Conservation (phyloP, 2,113 vertebrate genomes). For the Clarias gariepinus region DNA sequence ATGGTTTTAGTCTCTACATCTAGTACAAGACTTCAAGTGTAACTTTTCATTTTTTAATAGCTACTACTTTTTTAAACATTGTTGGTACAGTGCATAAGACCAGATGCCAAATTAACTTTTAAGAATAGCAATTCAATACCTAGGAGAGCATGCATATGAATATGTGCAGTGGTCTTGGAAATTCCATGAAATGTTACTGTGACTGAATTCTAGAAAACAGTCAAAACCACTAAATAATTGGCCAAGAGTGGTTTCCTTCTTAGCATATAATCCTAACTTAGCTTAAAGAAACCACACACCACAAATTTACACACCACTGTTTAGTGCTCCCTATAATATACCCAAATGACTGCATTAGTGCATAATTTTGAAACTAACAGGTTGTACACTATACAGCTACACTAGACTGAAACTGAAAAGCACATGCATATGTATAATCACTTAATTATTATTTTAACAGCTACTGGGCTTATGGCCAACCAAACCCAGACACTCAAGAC, state of each 20-base stretch:
- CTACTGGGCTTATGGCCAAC: conserved; percentile 44
- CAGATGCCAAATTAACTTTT: not conserved
- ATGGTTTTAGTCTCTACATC: not conserved
- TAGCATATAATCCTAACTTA: not conserved
- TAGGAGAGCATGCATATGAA: not conserved
- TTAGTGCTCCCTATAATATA: not conserved
- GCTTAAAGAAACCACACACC: not conserved
- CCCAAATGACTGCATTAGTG: not conserved
- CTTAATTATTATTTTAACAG: conserved; percentile 45
- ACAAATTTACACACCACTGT: not conserved
- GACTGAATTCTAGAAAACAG: not conserved
- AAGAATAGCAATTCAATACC: not conserved
- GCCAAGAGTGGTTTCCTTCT: not conserved
- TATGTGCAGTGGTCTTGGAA: not conserved
- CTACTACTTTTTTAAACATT: not conserved
- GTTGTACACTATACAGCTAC: not conserved
- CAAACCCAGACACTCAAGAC: rapidly evolving
- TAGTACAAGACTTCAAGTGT: not conserved
- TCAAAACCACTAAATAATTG: not conserved
- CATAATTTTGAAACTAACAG: not conserved
- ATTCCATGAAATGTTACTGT: not conserved
- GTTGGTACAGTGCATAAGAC: not conserved
- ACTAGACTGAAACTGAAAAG: not conserved
- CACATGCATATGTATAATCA: not conserved
- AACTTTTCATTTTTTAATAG: not conserved